Base-by-base conservation (phyloP, 2,888 invertebrate genomes). In the Dynastes maya region DNA sequence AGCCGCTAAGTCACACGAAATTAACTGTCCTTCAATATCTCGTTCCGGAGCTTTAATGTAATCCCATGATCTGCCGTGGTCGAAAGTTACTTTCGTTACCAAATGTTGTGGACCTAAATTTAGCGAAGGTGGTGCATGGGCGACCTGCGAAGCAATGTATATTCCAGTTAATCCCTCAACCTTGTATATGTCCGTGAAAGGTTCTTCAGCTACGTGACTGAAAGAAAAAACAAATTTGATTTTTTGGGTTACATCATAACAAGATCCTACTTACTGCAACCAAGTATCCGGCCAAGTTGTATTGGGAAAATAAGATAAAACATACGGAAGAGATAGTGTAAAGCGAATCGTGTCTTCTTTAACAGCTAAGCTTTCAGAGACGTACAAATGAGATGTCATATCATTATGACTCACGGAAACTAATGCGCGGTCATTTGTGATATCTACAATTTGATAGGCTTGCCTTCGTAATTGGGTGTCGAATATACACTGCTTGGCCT, bases 151-250 rank as follows among this genome's bases (percentile, higher is more conserved):
- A 0, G 96, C 97, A 81, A 98, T 96, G 89, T 96, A 97, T 83
- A 97, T 95, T 0, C 97, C 97, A 64, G 94, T 91, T 70, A 97
- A 89, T 0, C 97, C 97, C 87, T 95, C 94, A 0, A 98, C 95
- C 85, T 94, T 95, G 88, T 97, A 96, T 0, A 97, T 89, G 86
- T 97, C 97, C 1, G 95, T 95, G 89, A 97, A 97, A 0, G 95
- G 91, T 81, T 96, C 95, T 81, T 95, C 94, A 0, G 94, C 92
- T 5, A 95, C 92, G 81, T 94, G 94, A 84, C 96, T 96, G 87
- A 5, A 90, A 89, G 2, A 16, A 9, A 70, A 77, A 40, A 45
- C n/a, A 8, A 68, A 27, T 49, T 27, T n/a, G 37, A 32, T 37
- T 53, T 61, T 13, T 58, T 29, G 8, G 13, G 32, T 72, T 8